Evolutionary conservation across 2,113 vertebrate species (phyloP).

Genomic region (Istiophorus platypterus): DNA sequence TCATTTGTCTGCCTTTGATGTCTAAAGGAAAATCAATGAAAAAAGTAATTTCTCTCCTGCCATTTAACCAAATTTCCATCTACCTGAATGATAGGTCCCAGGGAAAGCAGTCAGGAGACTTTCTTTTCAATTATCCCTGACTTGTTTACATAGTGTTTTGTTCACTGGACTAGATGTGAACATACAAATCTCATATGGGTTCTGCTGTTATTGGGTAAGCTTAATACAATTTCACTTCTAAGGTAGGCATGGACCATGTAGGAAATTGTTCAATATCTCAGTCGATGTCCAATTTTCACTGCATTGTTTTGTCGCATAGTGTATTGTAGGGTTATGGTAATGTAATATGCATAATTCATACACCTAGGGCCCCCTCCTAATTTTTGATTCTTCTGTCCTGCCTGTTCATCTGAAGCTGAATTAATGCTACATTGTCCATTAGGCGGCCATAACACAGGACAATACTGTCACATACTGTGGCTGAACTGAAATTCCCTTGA

Average conservation of each 20-base stretch:
- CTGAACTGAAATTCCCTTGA: constrained; percentile 80
- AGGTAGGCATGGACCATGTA: constrained; percentile 93
- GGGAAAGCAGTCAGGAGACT: constrained; percentile 89
- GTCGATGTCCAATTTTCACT: constrained; percentile 90
- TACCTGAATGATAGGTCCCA: constrained; percentile 88
- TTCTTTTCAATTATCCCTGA: constrained; percentile 94
- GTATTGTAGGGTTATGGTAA: constrained; percentile 87
- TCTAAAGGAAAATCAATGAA: constrained; percentile 93
- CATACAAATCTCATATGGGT: constrained; percentile 87
- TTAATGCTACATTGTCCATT: constrained; percentile 89
- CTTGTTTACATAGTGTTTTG: constrained; percentile 94
- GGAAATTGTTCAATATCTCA: constrained; percentile 95
- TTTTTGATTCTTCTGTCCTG: constrained; percentile 89
- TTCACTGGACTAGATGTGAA: constrained; percentile 81
- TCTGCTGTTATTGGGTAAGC: constrained; percentile 87
- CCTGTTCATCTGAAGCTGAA: constrained; percentile 91
- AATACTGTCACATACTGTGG: constrained; percentile 82
- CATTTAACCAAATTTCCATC: constrained; percentile 88
- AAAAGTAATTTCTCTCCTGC: constrained; percentile 94
- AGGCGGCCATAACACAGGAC: constrained; percentile 84
- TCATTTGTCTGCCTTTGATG: constrained; percentile 91
- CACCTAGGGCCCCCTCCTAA: constrained; percentile 82
- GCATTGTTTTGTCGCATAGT: constrained; percentile 84
- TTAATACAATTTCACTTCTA: constrained; percentile 94
- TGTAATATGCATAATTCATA: constrained; percentile 96